Evolutionary conservation across 1,140 invertebrate genomes (phyloP).

Genomic region (Scaptomyza hsui): DNA sequence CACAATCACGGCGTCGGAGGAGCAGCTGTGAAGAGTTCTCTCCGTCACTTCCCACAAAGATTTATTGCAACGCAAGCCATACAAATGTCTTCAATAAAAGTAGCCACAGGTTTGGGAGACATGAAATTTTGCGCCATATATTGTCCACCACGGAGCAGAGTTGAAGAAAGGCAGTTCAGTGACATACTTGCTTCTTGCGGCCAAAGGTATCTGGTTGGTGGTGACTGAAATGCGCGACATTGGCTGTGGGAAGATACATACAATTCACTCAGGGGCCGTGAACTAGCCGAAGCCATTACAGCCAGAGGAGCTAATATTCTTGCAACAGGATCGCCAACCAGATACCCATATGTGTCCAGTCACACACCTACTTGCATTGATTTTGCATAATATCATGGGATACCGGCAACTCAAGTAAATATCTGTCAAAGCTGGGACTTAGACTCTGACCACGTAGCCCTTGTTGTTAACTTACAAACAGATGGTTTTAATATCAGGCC

Average conservation of each 20-base stretch:
- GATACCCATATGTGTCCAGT: slow-evolving; percentile 25
- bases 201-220: slow-evolving; percentile 18
- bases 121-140: slow-evolving; percentile 18
- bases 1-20: slow-evolving; percentile 18
- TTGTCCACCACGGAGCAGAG: slow-evolving; percentile 26
- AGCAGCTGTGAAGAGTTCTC: slow-evolving; percentile 26
- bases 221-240: no score
- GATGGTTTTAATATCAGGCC: neutral
- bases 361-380: neutral
- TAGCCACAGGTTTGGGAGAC: slow-evolving; percentile 16
- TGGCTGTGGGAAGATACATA: no score
- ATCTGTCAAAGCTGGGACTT: neutral
- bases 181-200: slow-evolving; percentile 13
- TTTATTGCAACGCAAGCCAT: slow-evolving; percentile 18
- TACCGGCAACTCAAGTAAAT: no score
- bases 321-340: slow-evolving; percentile 1
- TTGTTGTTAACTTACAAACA: neutral
- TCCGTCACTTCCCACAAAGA: slow-evolving; percentile 33
- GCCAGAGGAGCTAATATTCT: no score
- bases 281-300: no score
- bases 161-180: slow-evolving; percentile 31
- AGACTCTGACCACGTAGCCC: neutral
- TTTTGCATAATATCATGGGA: no score
- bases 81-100: slow-evolving; percentile 26
- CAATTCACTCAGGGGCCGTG: no score